These are phyloP conservation scores for Nemapogon koenigi DNA, from an alignment of 2,888 invertebrate species.

Conservation along the genomic window DNA sequence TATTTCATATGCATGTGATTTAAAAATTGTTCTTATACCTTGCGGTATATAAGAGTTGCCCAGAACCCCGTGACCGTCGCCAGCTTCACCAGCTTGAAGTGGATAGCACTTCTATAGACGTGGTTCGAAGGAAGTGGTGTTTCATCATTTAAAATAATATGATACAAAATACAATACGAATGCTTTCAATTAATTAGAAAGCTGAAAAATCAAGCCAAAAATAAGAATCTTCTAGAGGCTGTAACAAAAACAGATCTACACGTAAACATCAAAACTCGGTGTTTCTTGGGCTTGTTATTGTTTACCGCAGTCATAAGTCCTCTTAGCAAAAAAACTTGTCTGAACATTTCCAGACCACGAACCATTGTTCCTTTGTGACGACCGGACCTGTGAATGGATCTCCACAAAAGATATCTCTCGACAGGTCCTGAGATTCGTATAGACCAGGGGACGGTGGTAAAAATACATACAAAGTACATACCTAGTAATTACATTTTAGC, in stretches of 20 bases:
- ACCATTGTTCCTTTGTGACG: constrained; percentile 7
- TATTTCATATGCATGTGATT: too few relatives aligned
- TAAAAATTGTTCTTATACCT: too few relatives aligned
- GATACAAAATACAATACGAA: neutral
- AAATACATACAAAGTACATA: too few relatives aligned
- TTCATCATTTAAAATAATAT: too few relatives aligned
- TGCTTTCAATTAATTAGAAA: neutral
- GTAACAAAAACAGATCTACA: neutral
- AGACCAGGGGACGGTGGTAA: too few relatives aligned
- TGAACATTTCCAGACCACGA: constrained; percentile 1
- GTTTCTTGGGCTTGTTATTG: constrained; percentile 2
- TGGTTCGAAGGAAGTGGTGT: too few relatives aligned
- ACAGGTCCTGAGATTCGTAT: constrained; percentile 4
- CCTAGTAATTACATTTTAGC: too few relatives aligned
- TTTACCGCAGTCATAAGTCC: constrained; percentile 5
- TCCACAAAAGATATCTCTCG: constrained; percentile 8
- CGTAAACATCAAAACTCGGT: neutral
- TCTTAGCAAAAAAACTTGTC: constrained; percentile 4
- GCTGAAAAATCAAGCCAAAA: neutral
- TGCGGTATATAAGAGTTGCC: too few relatives aligned
- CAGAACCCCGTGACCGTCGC: too few relatives aligned
- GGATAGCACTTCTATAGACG: too few relatives aligned
- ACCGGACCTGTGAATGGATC: constrained; percentile 8
- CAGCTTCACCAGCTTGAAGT: too few relatives aligned
- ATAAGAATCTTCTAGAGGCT: neutral